Evolutionary conservation across 2,888 invertebrate species (phyloP), one percentile per base, ranked within the genome.

Genomic region (Pseudoips prasinana): DNA sequence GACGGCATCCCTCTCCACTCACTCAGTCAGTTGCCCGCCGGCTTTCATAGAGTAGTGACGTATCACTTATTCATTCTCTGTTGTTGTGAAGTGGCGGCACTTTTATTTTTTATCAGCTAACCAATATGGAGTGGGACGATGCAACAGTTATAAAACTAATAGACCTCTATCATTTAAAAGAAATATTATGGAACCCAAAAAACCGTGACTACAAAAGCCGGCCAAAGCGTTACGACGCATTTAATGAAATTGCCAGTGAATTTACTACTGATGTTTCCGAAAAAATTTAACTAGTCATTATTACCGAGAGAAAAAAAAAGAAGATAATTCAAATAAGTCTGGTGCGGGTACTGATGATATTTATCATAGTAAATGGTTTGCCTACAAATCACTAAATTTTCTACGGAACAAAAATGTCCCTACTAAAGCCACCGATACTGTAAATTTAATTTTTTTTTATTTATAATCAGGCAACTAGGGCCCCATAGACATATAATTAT

Each of bases 111-210:
- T 29, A 29, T 29, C 17, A 22, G 22, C 29, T 29, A 22, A 9
- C 31, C 42, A 33, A 44, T 42, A 37, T 36, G 41, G 43, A 45
- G 41, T 43, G 40, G 45, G 42, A 48, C 40, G 46, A 49, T 40
- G 45, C 35, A 45, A 43, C 45, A 42, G 48, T 45, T 45, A 42
- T 54, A 38, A 41, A 49, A 41, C 46, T 52, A 46, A 55, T 55
- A 43, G 52, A 52, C 52, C 49, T 49, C 43, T 49, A 43, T 52
- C 52, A 55, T 35, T 45, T 49, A 54, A 45, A 45, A 42, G 45
- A 50, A 46, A 32, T 11, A 44, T 44, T 46, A 34, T 54, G 51
- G 51, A 46, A 46, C 36, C 44, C 51, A 44, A 54, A 37, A 33
- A 27, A 51, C 45, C 35, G 25, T 33, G 48, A 53, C 39, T 53